These are phyloP conservation scores for Paralichthys olivaceus DNA, from an alignment of 2,113 vertebrate genomes.

Conservation along the genomic window DNA sequence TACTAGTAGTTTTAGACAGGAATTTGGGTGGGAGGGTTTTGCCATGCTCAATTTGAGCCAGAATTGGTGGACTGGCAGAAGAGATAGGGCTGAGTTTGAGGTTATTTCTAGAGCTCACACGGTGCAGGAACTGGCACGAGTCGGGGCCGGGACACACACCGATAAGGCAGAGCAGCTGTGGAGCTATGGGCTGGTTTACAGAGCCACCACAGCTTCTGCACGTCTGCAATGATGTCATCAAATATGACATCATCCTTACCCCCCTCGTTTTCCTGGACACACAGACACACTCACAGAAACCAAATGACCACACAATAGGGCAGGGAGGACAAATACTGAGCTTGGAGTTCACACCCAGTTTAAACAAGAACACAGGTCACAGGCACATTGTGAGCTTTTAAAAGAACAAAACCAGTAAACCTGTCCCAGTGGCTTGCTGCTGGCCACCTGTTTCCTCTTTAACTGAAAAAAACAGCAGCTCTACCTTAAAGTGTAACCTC, in stretches of 20 bases:
- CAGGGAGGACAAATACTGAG: slow-evolving; percentile 15
- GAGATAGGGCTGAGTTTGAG: slow-evolving; percentile 34
- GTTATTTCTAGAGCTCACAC: slow-evolving; percentile 63
- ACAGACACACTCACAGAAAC: slow-evolving; percentile 21
- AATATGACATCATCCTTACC: slow-evolving; percentile 72
- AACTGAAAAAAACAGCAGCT: background rate
- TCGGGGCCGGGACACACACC: slow-evolving; percentile 19
- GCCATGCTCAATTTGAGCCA: slow-evolving; percentile 60
- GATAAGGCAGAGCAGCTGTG: slow-evolving; percentile 63
- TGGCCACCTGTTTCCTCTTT: slow-evolving; percentile 43
- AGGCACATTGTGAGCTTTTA: slow-evolving; percentile 9
- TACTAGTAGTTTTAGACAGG: slow-evolving; percentile 36
- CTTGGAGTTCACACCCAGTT: slow-evolving; percentile 12
- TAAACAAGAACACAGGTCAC: slow-evolving; percentile 27
- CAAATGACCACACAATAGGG: slow-evolving; percentile 30
- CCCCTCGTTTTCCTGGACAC: slow-evolving; percentile 35
- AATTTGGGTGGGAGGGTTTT: slow-evolving; percentile 47
- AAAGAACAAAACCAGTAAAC: slow-evolving; percentile 8
- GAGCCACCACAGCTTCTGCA: slow-evolving; percentile 51
- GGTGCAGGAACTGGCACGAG: slow-evolving; percentile 40
- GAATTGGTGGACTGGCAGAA: slow-evolving; percentile 59
- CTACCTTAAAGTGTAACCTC: background rate
- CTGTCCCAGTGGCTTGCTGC: background rate
- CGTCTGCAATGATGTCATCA: slow-evolving; percentile 72
- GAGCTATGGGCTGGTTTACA: slow-evolving; percentile 21